Evolutionary conservation across 2,113 vertebrate species (phyloP), one percentile per base, ranked within the genome.

Genomic region (Rhadina sibilatrix): DNA sequence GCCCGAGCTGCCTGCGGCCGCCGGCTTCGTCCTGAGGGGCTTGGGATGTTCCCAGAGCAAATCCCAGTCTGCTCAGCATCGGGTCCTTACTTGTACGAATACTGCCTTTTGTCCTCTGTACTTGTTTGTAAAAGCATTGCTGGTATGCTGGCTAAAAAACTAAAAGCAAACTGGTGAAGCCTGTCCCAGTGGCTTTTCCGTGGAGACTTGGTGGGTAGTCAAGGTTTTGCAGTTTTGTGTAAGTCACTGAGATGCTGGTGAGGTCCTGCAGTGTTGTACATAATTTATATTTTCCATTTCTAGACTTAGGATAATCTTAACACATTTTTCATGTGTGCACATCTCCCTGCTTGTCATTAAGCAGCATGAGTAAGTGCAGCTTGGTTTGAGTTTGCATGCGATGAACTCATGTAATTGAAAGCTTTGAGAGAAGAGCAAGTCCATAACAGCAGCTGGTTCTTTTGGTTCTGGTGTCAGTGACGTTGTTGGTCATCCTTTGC

Each of bases 21-120:
- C 10, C 64, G 7, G 8, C 15, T 27, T 2, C 10, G 2, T 19
- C 31, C 27, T 0, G 15, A 3, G 3, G 27, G n/a, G 18, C 38
- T 49, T 2, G 81, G 33, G 63, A 0, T 5, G 44, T 28, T 53
- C 47, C 53, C 40, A 1, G 5, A 27, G n/a, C 31, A 4, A 11
- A 33, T 15, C 42, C 11, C 31, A 3, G 27, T 14, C 7, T 28
- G 11, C 16, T 9, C 9, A 2, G 57, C 3, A 1, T 10, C 40
- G 1, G 24, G 4, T 13, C 27, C 21, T 33, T 10, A 0, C 28
- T 12, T 7, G 31, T 10, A 10, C 7, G 12, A 2, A 8, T 4
- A 2, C 5, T 2, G n/a, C 4, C 1, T 57, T 42, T 46, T n/a
- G 35, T 54, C 3, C 5, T 25, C 21, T 14, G 5, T 8, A 0